phyloP scores from a whole-genome alignment of 1,140 invertebrate species.

The Nautilus pompilius region DNA sequence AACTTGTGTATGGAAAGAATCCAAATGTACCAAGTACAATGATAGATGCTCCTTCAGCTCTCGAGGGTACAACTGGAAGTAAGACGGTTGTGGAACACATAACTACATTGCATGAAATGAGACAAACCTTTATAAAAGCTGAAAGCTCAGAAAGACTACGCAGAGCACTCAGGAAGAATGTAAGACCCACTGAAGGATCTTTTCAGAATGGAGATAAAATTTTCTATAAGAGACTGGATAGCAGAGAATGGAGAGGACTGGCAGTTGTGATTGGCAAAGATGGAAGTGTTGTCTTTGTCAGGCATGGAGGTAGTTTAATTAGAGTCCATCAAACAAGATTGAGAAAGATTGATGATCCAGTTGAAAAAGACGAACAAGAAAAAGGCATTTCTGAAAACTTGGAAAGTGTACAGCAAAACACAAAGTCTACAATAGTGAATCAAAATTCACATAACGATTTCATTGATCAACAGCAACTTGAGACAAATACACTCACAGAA shows the following conservation, averaged over 20 bases:
- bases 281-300: conserved; percentile 15
- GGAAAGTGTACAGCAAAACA: too few species aligned
- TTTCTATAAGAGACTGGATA: conserved; percentile 17
- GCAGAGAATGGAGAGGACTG: conserved; percentile 19
- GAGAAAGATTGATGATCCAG: too few species aligned
- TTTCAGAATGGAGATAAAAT: conserved; percentile 14
- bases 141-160: conserved; percentile 23
- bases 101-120: conserved; percentile 8
- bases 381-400: too few species aligned
- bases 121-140: conserved; percentile 12
- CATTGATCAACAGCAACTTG: too few species aligned
- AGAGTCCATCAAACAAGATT: too few species aligned
- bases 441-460: too few species aligned
- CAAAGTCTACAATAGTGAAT: too few species aligned
- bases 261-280: conserved; percentile 21
- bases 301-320: conserved; percentile 18
- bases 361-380: too few species aligned
- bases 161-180: conserved; percentile 14
- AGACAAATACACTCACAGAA: too few species aligned
- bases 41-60: conserved; percentile 11
- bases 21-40: conserved; percentile 14
- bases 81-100: conserved; percentile 4
- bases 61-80: conserved; percentile 12
- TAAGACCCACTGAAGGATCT: conserved; percentile 1
- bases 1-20: conserved; percentile 13